A percentile compares a stretch with the other conserved stretches of the same genome.
Evolutionary conservation across 2,888 invertebrate genomes (phyloP).

Genomic region (Erebia palarica): DNA sequence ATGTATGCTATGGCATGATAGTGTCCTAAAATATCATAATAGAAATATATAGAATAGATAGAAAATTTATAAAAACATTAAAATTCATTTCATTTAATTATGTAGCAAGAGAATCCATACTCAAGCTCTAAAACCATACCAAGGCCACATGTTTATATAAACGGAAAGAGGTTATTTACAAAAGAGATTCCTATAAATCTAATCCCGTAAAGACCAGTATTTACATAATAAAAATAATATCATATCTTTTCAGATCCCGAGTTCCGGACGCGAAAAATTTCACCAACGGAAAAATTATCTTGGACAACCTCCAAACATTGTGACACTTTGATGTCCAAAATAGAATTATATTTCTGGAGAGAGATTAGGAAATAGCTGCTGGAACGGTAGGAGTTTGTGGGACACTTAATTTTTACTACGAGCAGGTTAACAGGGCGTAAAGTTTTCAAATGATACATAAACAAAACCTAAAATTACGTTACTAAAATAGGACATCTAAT

Average conservation of each 20-base stretch:
- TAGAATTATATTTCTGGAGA: conserved; percentile 46
- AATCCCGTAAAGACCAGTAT: conserved; percentile 44
- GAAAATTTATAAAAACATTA: too few species aligned
- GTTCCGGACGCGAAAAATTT: conserved; percentile 52
- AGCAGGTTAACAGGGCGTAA: not conserved
- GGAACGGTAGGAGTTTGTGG: conserved; percentile 23
- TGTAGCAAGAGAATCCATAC: not conserved
- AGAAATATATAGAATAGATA: too few species aligned
- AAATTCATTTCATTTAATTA: too few species aligned
- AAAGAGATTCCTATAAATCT: conserved; percentile 35
- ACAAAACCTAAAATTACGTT: not conserved
- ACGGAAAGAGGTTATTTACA: conserved; percentile 30
- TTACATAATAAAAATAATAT: conserved; percentile 54
- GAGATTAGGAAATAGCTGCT: conserved; percentile 41
- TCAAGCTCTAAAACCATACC: not conserved
- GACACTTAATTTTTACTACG: conserved; percentile 8
- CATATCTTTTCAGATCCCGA: conserved; percentile 59
- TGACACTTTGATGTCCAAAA: conserved; percentile 49
- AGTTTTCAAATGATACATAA: not conserved
- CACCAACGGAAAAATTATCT: conserved; percentile 47
- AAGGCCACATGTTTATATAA: conserved; percentile 16
- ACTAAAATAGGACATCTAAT: not conserved
- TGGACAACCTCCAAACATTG: conserved; percentile 58
- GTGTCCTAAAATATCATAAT: too few species aligned
- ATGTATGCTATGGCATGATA: too few species aligned